These are phyloP conservation scores for Saturnia japonica DNA, from an alignment of 2,888 invertebrate species.

Conservation along the genomic window DNA sequence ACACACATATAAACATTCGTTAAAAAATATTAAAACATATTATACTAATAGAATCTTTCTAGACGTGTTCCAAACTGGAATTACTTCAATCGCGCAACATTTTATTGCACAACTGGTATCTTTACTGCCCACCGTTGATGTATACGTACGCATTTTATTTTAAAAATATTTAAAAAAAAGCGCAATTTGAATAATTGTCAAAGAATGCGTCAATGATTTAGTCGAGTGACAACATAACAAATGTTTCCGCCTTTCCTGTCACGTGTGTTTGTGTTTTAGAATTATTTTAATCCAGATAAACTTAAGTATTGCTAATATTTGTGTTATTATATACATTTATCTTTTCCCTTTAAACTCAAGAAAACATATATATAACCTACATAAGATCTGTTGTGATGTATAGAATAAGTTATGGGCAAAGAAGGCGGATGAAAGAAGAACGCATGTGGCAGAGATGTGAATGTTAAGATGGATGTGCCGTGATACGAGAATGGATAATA, in stretches of 20 bases:
- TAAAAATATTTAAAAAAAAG: neutral
- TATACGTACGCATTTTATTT: neutral
- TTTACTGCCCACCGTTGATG: conserved; percentile 14
- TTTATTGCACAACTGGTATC: conserved; percentile 29
- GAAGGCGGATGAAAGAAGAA: no score
- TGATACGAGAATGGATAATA: no score
- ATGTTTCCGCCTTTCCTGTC: conserved; percentile 1
- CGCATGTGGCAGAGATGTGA: no score
- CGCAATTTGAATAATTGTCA: conserved; percentile 1
- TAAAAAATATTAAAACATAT: neutral
- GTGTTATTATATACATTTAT: neutral
- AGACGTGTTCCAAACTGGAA: conserved; percentile 41
- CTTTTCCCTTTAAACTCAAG: no score
- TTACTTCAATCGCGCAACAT: conserved; percentile 43
- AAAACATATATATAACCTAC: no score
- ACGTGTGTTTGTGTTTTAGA: neutral
- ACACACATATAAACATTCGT: no score
- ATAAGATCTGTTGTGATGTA: no score
- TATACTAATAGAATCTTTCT: neutral
- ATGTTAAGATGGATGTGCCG: no score
- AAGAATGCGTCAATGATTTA: conserved; percentile 18
- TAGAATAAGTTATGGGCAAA: no score
- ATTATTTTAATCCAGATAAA: conserved; percentile 6
- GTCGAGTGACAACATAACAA: conserved; percentile 10
- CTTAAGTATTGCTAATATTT: neutral